Evolutionary conservation across 2,113 vertebrate species (phyloP).

Genomic region (Embiotoca jacksoni): DNA sequence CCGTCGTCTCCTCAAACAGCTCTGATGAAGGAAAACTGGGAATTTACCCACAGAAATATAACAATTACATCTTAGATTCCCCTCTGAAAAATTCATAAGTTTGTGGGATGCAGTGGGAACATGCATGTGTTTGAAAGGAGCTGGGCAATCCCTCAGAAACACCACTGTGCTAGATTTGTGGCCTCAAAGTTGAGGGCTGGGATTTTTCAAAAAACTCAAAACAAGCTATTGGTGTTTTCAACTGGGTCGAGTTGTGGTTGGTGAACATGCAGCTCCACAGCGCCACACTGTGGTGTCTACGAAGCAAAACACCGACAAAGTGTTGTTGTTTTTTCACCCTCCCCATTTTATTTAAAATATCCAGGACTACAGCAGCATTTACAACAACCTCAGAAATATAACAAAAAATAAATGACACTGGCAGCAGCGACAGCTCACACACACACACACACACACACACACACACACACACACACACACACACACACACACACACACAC

Average conservation of each 20-base stretch:
- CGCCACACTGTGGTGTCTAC: constrained; percentile 58
- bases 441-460: too few relatives aligned
- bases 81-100: constrained; percentile 70
- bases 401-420: constrained; percentile 26
- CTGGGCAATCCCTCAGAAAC: constrained; percentile 55
- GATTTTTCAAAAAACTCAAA: constrained; percentile 24
- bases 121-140: constrained; percentile 46
- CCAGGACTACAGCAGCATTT: constrained; percentile 20
- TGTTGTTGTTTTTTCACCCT: background rate
- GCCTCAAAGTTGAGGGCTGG: constrained; percentile 43
- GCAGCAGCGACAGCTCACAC: constrained; percentile 14
- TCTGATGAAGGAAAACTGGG: constrained; percentile 71
- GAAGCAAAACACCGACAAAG: background rate
- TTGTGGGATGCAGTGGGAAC: constrained; percentile 35
- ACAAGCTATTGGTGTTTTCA: constrained; percentile 32
- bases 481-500: background rate
- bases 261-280: constrained; percentile 54
- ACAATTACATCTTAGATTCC: constrained; percentile 65
- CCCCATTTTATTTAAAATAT: constrained; percentile 50
- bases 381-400: constrained; percentile 26
- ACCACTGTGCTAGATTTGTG: constrained; percentile 67
- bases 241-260: constrained; percentile 26
- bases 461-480: background rate
- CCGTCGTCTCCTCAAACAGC: constrained; percentile 54
- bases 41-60: constrained; percentile 73